These are phyloP conservation scores for Augochlorella aurata DNA, from an alignment of 2,888 invertebrate species.

Conservation along the genomic window DNA sequence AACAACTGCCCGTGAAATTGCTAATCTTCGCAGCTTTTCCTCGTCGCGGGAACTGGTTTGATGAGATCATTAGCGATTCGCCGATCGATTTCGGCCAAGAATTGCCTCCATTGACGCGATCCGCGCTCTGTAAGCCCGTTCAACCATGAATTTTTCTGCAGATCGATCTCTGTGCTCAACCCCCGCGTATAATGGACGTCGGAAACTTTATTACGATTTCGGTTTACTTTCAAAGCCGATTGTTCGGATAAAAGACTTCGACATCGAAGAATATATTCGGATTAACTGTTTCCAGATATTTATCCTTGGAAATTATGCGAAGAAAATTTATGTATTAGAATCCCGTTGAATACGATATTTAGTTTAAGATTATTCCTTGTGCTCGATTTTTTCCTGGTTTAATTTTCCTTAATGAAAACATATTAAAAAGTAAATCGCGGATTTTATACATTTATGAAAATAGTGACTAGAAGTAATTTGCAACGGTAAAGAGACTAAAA, in stretches of 20 bases:
- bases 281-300: not conserved
- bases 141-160: not conserved
- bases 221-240: not conserved
- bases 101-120: not conserved
- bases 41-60: not conserved
- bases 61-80: conserved; percentile 6
- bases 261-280: not conserved
- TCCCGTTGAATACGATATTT: not conserved
- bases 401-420: no score
- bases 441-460: no score
- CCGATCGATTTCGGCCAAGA: conserved; percentile 9
- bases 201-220: conserved; percentile 1
- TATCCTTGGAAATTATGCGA: not conserved
- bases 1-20: not conserved
- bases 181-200: not conserved
- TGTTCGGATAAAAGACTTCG: no score
- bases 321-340: not conserved
- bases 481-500: no score
- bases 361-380: not conserved
- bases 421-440: no score
- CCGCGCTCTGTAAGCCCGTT: not conserved
- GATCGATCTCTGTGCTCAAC: not conserved
- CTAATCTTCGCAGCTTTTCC: conserved; percentile 16
- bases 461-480: no score
- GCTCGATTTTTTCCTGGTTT: not conserved